A percentile compares a stretch with the other conserved stretches of the same genome.
These are phyloP conservation scores for Limanda limanda DNA, from an alignment of 2,113 vertebrate genomes.

Conservation along the genomic window DNA sequence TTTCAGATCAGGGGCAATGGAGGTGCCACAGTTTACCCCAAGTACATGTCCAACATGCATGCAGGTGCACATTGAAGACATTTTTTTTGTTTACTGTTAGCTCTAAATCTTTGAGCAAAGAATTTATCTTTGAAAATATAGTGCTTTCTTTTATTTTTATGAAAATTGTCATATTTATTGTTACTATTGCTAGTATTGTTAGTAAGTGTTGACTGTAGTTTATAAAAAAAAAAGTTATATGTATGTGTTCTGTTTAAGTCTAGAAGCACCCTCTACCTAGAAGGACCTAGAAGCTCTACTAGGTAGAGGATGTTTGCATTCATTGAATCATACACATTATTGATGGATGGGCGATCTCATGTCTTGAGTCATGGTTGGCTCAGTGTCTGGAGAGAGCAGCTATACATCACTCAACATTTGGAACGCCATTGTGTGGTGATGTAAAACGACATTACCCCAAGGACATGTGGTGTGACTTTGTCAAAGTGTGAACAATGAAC, in stretches of 20 bases:
- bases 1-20: not conserved
- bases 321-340: slow-evolving; percentile 48
- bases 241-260: slow-evolving; percentile 47
- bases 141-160: not conserved
- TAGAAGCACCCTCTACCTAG: not conserved
- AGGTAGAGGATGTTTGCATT: slow-evolving; percentile 26
- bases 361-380: slow-evolving; percentile 60
- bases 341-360: slow-evolving; percentile 52
- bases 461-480: slow-evolving; percentile 67
- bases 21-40: not conserved
- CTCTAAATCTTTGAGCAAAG: not conserved
- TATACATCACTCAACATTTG: slow-evolving; percentile 57
- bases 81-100: not conserved
- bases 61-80: not conserved
- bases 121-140: not conserved
- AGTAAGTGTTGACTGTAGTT: too few species aligned
- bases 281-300: slow-evolving; percentile 7
- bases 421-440: slow-evolving; percentile 54
- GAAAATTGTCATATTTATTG: too few species aligned
- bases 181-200: too few species aligned
- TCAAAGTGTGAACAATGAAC: slow-evolving; percentile 70
- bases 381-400: slow-evolving; percentile 37
- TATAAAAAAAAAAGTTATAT: slow-evolving; percentile 23
- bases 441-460: slow-evolving; percentile 72
- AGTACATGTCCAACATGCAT: not conserved